phyloP scores from a whole-genome alignment of 2,888 invertebrate species.

The Helobdella robusta region DNA sequence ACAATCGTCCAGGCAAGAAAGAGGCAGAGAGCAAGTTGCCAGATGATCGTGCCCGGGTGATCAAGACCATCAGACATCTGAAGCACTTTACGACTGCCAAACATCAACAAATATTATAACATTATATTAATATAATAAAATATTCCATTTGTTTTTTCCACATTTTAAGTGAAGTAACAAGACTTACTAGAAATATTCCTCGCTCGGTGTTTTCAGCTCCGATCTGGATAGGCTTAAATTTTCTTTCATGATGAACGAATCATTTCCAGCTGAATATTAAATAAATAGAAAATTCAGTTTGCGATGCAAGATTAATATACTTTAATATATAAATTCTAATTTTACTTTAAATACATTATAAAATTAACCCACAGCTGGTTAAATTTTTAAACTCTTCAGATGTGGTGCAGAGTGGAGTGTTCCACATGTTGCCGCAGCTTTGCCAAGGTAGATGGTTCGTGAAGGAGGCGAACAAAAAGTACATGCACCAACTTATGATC shows the following conservation, averaged over 20 bases:
- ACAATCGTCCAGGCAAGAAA: conserved; percentile 46
- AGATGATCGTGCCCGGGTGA: conserved; percentile 40
- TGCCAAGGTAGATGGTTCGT: conserved; percentile 45
- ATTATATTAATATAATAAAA: background rate
- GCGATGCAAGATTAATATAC: no score
- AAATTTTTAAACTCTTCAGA: conserved; percentile 11
- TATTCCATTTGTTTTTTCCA: background rate
- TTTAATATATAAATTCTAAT: no score
- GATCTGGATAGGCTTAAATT: background rate
- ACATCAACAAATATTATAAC: background rate
- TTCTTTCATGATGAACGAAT: no score
- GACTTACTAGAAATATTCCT: conserved; percentile 37
- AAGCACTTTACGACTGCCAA: conserved; percentile 42
- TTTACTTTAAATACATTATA: no score
- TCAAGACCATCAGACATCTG: conserved; percentile 40
- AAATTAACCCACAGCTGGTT: background rate
- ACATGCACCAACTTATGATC: conserved; percentile 46
- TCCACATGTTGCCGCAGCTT: conserved; percentile 39
- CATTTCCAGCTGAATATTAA: no score
- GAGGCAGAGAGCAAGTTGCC: conserved; percentile 44
- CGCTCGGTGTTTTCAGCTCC: conserved; percentile 29
- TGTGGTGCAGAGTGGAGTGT: conserved; percentile 28
- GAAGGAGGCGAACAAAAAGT: conserved; percentile 47
- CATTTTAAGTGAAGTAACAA: background rate
- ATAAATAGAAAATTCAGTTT: no score